Evolutionary conservation across 92 coral and sea anemone species (phyloP), one percentile per base, ranked within the genome.

Genomic region (Porites lobata): DNA sequence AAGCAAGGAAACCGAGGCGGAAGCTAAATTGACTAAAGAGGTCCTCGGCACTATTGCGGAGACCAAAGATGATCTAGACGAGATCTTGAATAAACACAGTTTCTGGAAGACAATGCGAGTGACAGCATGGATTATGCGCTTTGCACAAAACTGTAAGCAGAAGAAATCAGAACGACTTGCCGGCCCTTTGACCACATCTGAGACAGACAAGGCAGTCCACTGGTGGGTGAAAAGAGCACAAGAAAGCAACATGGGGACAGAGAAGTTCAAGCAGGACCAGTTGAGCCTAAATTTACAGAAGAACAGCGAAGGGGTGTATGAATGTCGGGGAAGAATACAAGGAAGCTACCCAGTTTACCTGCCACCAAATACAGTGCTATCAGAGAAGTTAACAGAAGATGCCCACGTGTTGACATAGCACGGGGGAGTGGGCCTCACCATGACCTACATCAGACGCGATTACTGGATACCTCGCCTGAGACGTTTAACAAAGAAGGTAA

Each of bases 131-230:
- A 53, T 85, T 4, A 62, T 43, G 17, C 67, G 89, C 19, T 89
- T 89, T 50, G 19, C 77, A 1, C 15, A 10, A 57, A 93, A 82
- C 69, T 82, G 92, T 76, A 87, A 75, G 76, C 9, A 47, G 21
- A 65, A 32, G 13, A 86, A 86, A 65, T 24, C 82, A 17, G 53
- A 9, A n/a, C 89, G 69, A 50, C 51, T 24, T 29, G 3, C 4
- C 4, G 95, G 91, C 11, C 95, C 95, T 56, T 66, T 92, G 72
- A 89, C 84, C 15, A 85, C 95, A 18, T 74, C 13, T 68, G 92
- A 92, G 83, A 92, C 88, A 14, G 65, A 72, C 9, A 71, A 77
- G 56, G 77, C 74, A 81, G 90, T 80, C 8, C 53, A 73, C 14
- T 75, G 87, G 78, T 92, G 87, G 92, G 21, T 92, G 17, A 71